Percentiles rank a stretch among this genome's conserved stretches.
Evolutionary conservation across 2,888 invertebrate species (phyloP).

Genomic region (Phyllotreta cruciferae): DNA sequence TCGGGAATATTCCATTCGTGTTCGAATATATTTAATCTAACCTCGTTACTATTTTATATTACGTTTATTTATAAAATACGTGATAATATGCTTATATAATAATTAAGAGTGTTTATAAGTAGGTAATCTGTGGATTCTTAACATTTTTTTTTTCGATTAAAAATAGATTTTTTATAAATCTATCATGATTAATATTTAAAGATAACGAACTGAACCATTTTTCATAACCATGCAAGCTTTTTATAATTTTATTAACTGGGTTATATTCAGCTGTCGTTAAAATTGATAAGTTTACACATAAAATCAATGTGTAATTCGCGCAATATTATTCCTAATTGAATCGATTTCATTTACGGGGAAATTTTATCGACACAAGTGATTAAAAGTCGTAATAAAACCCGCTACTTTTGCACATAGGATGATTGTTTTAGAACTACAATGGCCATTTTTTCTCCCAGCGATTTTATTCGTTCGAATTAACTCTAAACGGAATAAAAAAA

Average conservation of each 20-base stretch:
- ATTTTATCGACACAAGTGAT: not conserved
- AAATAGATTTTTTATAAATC: not conserved
- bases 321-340: not conserved
- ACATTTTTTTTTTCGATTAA: not conserved
- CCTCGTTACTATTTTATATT: no score
- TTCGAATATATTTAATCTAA: no score
- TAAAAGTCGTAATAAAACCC: not conserved
- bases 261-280: constrained; percentile 6
- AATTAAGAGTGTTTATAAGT: no score
- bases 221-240: no score
- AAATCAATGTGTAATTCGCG: constrained; percentile 3
- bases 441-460: no score
- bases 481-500: no score
- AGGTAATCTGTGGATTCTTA: not conserved
- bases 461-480: no score
- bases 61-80: no score
- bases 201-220: not conserved
- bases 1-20: no score
- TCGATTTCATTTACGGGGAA: not conserved
- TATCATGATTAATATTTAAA: not conserved
- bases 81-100: no score
- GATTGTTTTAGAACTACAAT: no score
- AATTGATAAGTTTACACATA: constrained; percentile 10
- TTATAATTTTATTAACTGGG: not conserved
- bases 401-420: no score